A percentile compares a stretch with the other conserved stretches of the same genome.
Evolutionary conservation across 1,140 invertebrate species (phyloP).

Genomic region (Cydia pomonella): DNA sequence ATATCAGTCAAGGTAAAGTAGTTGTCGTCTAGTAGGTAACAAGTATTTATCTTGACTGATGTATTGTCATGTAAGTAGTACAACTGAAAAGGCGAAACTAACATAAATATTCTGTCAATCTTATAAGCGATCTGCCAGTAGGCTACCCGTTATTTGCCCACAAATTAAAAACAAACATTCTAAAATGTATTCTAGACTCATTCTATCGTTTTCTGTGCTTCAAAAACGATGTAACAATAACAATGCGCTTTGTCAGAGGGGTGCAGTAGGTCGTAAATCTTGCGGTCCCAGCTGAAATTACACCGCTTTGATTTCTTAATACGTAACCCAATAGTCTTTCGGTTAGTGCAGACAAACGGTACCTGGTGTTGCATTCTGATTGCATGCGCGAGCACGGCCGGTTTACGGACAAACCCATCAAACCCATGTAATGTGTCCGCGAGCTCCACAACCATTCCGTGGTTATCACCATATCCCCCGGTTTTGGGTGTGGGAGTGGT

Average conservation of each 20-base stretch:
- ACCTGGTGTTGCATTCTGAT: neutral
- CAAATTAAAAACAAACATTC: neutral
- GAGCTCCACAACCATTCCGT: neutral
- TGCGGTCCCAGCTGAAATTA: conserved; percentile 70
- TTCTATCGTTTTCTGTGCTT: neutral
- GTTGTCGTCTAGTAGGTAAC: no score
- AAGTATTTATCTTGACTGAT: no score
- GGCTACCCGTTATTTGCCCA: neutral
- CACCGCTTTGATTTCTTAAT: conserved; percentile 67
- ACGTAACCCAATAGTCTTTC: conserved; percentile 61
- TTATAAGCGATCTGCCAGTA: no score
- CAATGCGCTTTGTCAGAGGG: conserved; percentile 46
- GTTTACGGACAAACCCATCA: neutral
- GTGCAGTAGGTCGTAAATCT: conserved; percentile 67
- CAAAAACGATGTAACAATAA: conserved; percentile 37
- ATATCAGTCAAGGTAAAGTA: no score
- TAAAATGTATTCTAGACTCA: neutral
- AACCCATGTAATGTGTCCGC: neutral
- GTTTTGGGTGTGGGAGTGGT: no score
- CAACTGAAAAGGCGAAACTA: no score
- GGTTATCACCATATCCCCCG: no score
- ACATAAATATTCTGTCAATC: no score
- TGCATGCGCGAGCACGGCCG: neutral
- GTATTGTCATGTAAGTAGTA: no score
- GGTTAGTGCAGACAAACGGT: conserved; percentile 39